phyloP scores from a whole-genome alignment of 2,797 vertebrate genomes.

The Pseudochromis fuscus region DNA sequence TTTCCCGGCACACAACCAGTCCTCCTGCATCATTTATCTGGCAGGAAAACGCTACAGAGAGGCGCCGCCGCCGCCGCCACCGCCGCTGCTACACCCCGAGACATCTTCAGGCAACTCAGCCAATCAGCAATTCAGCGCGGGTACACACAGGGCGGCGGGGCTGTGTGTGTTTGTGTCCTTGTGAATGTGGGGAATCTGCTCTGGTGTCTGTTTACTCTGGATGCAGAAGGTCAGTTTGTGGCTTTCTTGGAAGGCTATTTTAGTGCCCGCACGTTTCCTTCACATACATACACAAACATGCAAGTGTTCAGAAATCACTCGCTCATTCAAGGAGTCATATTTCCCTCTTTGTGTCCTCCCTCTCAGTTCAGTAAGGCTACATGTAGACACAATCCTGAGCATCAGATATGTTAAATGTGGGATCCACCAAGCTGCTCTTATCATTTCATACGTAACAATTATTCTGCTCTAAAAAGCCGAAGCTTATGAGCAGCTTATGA shows the following conservation, averaged over 20 bases:
- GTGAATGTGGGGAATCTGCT: constrained; percentile 31
- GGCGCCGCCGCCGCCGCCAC: constrained; percentile 14
- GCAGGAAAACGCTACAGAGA: constrained; percentile 60
- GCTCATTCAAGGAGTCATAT: not conserved
- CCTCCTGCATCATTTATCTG: constrained; percentile 83
- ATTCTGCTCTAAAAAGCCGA: too few species aligned
- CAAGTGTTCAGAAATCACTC: constrained; percentile 1
- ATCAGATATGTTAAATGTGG: too few species aligned
- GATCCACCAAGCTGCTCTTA: too few species aligned
- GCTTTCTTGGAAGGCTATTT: constrained; percentile 42
- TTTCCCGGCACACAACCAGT: constrained; percentile 64
- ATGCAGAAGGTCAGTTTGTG: constrained; percentile 69
- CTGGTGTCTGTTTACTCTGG: constrained; percentile 60
- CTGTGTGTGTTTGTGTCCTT: constrained; percentile 47
- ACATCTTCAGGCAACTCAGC: constrained; percentile 72
- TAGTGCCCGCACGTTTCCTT: constrained; percentile 1
- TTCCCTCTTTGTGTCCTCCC: too few species aligned
- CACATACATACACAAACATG: not conserved
- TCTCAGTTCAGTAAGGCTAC: too few species aligned
- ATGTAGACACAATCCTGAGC: too few species aligned
- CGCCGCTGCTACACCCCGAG: constrained; percentile 62
- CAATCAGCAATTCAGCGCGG: constrained; percentile 67
- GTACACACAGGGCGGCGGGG: constrained; percentile 25
- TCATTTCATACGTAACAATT: too few species aligned
- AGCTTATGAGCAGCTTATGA: too few species aligned